Conservation (phyloP, 2,797 vertebrate species). For the Podarcis siculus region DNA sequence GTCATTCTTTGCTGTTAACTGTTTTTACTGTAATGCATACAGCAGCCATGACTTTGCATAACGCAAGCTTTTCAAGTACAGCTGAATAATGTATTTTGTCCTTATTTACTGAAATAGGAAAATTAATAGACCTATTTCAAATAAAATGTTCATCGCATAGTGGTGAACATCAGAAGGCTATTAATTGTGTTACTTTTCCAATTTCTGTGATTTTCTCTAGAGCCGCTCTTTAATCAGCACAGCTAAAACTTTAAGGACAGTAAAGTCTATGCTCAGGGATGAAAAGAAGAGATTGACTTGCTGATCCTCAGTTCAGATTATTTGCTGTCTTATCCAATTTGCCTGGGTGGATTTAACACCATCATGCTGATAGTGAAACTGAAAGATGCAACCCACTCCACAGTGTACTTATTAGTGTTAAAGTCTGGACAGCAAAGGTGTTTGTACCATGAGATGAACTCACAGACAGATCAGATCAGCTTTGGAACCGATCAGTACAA, state of each 20-base stretch:
- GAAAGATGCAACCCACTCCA: constrained; percentile 20
- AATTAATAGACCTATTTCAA: neutral
- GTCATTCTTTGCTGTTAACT: neutral
- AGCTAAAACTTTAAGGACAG: constrained; percentile 25
- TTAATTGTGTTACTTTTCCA: neutral
- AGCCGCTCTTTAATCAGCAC: neutral
- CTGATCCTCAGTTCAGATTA: constrained; percentile 42
- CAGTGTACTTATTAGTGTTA: neutral
- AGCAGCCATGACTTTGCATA: neutral
- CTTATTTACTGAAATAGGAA: neutral
- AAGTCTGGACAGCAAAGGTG: neutral
- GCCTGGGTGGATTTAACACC: constrained; percentile 49
- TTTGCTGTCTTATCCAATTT: constrained; percentile 47
- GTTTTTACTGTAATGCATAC: neutral
- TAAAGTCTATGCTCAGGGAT: neutral
- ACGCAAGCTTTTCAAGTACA: neutral
- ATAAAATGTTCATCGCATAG: neutral
- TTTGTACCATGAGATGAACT: neutral
- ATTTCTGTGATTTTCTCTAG: neutral
- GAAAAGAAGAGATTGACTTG: constrained; percentile 15
- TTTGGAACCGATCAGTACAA: constrained; percentile 18
- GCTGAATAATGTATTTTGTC: neutral
- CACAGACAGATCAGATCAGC: neutral
- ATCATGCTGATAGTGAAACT: constrained; percentile 27
- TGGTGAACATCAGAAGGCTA: neutral